Evolutionary conservation across 2,797 vertebrate genomes (phyloP), one percentile per base, ranked within the genome.

Genomic region (Spinibarbus caldwelli): DNA sequence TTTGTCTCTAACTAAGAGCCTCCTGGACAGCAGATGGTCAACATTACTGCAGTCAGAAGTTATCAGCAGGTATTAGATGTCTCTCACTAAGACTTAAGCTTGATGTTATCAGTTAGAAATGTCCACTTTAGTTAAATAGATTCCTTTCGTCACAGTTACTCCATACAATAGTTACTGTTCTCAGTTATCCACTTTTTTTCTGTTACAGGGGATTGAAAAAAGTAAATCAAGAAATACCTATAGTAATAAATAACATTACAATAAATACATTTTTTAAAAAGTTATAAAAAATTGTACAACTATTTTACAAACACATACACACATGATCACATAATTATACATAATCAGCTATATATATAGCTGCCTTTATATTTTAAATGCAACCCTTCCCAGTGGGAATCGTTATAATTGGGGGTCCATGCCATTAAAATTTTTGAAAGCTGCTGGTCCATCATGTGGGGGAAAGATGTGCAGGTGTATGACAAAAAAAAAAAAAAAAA

Each of bases 11-110:
- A 78, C 59, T 79, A 43, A 84, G 71, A 86, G 68, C 85, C 73
- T 57, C 49, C 19, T 68, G 78, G 72, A 64, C 64, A 84, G 64
- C 83, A 89, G 88, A 86, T 89, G 86, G 80, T 77, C 54, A 31
- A 15, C 1, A 45, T 21, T 29, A 31, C 47, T 71, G 23, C 75
- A 72, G 85, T 87, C 73, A 81, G 66, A 82, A 78, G 52, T 76
- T 82, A 72, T 80, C 83, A 80, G 71, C 80, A 80, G 66, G 43
- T 68, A 66, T 80, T 66, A 82, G 49, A 83, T 67, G 26, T 66
- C 70, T 83, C 80, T 78, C 19, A 29, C 70, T 62, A 72, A 81
- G 70, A 72, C 52, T 7, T 82, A 47, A 78, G 76, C 59, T 78
- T 31, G 29, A 45, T 75, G 52, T 71, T 54, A 87, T 82, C 83